Evolutionary conservation across 2,797 vertebrate species (phyloP), one percentile per base, ranked within the genome.

Genomic region (Triplophysa yarkandensis): DNA sequence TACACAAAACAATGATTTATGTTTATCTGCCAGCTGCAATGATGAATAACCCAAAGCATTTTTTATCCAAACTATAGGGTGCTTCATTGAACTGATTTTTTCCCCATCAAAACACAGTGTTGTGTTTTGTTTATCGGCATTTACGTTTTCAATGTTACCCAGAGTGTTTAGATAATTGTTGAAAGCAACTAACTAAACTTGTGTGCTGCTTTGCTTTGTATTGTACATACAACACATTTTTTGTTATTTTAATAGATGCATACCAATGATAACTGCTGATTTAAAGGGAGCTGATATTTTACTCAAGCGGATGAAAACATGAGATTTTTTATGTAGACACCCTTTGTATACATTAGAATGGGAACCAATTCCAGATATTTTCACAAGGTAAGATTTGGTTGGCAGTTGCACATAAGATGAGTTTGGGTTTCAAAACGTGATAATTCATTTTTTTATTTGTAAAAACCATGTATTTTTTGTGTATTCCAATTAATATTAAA

Each of bases 311-410:
- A 84, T 83, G 80, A 88, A 85, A 19, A 77, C 32, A 43, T 28
- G 11, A 84, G 79, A 74, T 68, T 87, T 82, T 83, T 58, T 85
- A 66, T 55, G 60, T 64, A 16, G 25, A 27, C 27, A 55, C 52
- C n/a, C n/a, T n/a, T n/a, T n/a, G n/a, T n/a, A n/a, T n/a, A 28
- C 81, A 82, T 88, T 81, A 82, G 83, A 89, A 91, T 90, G 85
- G 88, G 87, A 90, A 86, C 76, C 80, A 60, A 11, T 70, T 44
- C 80, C 73, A 14, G 62, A 77, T 57, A 79, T 80, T 83, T 76
- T 83, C 65, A 76, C 79, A 60, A 25, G 70, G 81, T 58, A 77
- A 25, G 66, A 77, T 81, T 82, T 71, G 83, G 75, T 87, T 90
- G 87, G 88, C 89, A 88, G 86, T 86, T 89, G 84, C 74, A 69